Conservation (phyloP, 2,888 invertebrate genomes). For the Pantelozetes paolii region DNA sequence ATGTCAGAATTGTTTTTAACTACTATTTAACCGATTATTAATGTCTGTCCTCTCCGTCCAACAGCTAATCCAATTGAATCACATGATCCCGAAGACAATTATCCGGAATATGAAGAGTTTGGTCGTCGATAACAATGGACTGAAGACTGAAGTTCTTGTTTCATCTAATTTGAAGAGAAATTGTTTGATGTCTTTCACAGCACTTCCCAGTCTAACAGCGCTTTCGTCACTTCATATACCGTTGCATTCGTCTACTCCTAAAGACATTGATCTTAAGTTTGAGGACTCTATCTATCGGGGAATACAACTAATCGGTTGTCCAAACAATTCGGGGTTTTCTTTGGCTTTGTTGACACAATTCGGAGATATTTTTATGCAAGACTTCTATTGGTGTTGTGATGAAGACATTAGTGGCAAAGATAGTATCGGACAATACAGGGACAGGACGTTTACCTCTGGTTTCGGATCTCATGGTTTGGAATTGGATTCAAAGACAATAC, state of each 20-base stretch:
- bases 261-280: constrained; percentile 7
- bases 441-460: not conserved
- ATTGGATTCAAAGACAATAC: not conserved
- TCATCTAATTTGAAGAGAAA: constrained; percentile 15
- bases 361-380: constrained; percentile 18
- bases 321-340: not conserved
- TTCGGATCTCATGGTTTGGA: not conserved
- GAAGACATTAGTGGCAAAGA: not conserved
- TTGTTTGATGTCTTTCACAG: constrained; percentile 7
- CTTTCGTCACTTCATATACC: constrained; percentile 11
- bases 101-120: not conserved
- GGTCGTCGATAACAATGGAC: not conserved
- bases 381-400: not conserved
- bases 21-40: not conserved
- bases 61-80: constrained; percentile 21
- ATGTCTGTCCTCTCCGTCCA: no score
- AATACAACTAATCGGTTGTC: not conserved
- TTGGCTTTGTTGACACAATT: not conserved
- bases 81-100: constrained; percentile 1
- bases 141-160: not conserved
- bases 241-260: constrained; percentile 18
- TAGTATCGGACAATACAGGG: not conserved
- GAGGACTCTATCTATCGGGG: not conserved
- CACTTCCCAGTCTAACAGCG: not conserved
- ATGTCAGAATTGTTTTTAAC: not conserved